Evolutionary conservation across 2,797 vertebrate species (phyloP).

Genomic region (Paguma larvata): DNA sequence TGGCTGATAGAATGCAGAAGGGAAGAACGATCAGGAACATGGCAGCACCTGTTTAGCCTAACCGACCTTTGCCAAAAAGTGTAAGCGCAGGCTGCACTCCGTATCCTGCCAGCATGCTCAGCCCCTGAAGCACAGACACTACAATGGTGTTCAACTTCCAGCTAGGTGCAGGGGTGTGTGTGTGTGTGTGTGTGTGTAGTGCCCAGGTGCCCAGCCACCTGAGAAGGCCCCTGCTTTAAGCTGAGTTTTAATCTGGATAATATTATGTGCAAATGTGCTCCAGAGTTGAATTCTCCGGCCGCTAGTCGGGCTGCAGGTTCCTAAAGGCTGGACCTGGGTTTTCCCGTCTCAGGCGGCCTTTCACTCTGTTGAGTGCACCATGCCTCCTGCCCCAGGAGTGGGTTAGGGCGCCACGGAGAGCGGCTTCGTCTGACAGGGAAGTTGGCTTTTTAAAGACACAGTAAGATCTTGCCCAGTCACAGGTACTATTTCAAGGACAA

Average conservation of each 20-base stretch:
- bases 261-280: not conserved
- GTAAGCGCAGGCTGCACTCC: not conserved
- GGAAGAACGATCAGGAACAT: not conserved
- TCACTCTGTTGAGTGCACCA: not conserved
- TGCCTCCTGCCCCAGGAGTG: not conserved
- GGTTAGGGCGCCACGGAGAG: not conserved
- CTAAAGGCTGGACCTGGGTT: not conserved
- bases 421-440: not conserved
- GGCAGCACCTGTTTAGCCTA: not conserved
- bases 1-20: not conserved
- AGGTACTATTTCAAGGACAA: conserved; percentile 54
- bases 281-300: not conserved
- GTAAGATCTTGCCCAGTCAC: conserved; percentile 28
- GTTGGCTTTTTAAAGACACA: conserved; percentile 28
- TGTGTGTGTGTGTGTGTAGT: not conserved
- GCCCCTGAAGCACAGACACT: not conserved
- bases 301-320: not conserved
- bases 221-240: not conserved
- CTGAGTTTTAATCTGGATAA: not conserved
- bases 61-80: not conserved
- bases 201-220: not conserved
- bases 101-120: rapidly evolving
- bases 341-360: not conserved
- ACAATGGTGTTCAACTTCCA: not conserved
- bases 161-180: not conserved